A percentile compares a stretch with the other conserved stretches of the same genome.
These are phyloP conservation scores for Pangasius krempfi DNA, from an alignment of 2,797 vertebrate genomes.

Conservation along the genomic window DNA sequence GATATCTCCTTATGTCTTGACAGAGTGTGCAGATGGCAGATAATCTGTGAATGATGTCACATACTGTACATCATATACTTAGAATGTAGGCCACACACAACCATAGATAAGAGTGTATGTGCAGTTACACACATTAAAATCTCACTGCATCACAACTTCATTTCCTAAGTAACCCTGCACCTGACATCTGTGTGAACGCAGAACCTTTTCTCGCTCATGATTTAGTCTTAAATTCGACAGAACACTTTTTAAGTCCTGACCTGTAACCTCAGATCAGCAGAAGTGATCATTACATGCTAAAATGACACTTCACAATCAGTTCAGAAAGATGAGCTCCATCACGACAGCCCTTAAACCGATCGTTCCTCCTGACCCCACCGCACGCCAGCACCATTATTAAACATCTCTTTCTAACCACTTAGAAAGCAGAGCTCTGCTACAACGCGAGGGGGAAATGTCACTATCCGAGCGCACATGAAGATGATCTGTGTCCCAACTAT, in stretches of 20 bases:
- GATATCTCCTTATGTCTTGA: background rate
- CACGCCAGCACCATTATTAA: background rate
- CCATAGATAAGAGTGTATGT: background rate
- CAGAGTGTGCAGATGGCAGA: background rate
- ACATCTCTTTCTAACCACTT: background rate
- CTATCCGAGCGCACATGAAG: conserved; percentile 3
- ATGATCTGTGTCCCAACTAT: background rate
- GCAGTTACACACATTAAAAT: background rate
- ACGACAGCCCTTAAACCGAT: background rate
- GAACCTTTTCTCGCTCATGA: background rate
- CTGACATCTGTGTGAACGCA: background rate
- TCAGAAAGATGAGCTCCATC: background rate
- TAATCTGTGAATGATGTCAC: background rate
- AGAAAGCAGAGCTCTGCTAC: background rate
- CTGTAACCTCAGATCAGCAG: background rate
- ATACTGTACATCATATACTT: conserved; percentile 29
- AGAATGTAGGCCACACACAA: conserved; percentile 2
- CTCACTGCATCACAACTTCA: background rate
- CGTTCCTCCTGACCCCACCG: background rate
- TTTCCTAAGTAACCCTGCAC: background rate
- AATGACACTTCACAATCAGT: conserved; percentile 25
- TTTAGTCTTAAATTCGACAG: background rate
- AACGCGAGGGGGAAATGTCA: conserved; percentile 8
- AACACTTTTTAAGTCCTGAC: background rate
- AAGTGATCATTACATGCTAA: conserved; percentile 23